These are phyloP conservation scores for Cinclus mexicanus DNA, from an alignment of 2,113 vertebrate species.

Conservation along the genomic window DNA sequence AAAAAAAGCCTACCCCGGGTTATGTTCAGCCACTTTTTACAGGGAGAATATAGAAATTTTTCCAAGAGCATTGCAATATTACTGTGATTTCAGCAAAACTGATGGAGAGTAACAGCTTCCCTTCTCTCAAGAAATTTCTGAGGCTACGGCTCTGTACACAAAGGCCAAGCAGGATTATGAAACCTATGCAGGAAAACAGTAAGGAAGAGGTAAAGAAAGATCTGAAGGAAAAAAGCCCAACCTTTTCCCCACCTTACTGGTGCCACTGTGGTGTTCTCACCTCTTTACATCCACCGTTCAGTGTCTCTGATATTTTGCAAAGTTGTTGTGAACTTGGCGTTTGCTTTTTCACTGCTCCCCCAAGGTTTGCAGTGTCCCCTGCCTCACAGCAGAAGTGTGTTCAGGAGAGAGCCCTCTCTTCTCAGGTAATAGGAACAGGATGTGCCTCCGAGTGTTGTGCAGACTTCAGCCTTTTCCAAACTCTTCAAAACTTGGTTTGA, in stretches of 20 bases:
- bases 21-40: neutral
- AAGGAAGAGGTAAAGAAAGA: neutral
- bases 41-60: neutral
- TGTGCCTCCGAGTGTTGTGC: neutral
- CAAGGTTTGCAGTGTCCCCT: neutral
- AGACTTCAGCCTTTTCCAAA: neutral
- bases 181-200: neutral
- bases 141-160: neutral
- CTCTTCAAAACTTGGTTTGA: neutral
- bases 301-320: neutral
- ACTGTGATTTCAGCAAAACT: neutral
- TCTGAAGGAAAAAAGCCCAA: neutral
- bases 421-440: neutral
- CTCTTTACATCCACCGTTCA: neutral
- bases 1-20: neutral
- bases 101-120: neutral
- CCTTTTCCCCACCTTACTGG: neutral
- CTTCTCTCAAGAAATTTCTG: neutral
- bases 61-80: neutral
- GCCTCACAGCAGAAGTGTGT: neutral
- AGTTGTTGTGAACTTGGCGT: neutral
- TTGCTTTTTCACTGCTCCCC: neutral
- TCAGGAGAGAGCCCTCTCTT: neutral
- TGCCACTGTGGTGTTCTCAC: neutral
- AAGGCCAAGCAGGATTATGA: neutral